phyloP scores from a whole-genome alignment of 2,113 vertebrate genomes.

The Cyanistes caeruleus region DNA sequence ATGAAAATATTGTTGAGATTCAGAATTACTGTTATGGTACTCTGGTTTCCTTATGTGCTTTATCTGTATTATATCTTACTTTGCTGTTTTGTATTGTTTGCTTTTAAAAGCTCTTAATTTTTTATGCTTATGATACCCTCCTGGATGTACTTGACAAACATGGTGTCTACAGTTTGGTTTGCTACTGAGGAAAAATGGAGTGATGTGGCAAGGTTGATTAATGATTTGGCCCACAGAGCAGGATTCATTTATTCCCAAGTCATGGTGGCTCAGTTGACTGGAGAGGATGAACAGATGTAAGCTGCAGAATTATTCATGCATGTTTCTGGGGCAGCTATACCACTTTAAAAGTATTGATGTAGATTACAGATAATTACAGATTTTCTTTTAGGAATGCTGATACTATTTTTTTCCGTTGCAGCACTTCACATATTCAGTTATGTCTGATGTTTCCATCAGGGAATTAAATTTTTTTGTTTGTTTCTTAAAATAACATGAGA shows the following conservation, averaged over 20 bases:
- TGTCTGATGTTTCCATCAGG: neutral
- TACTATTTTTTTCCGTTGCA: neutral
- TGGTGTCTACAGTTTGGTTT: neutral
- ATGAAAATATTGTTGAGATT: neutral
- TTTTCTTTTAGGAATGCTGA: conserved; percentile 44
- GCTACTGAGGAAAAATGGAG: neutral
- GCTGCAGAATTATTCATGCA: conserved; percentile 28
- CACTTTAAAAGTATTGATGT: conserved; percentile 47
- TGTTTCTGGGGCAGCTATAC: conserved; percentile 35
- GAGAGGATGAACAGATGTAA: conserved; percentile 61
- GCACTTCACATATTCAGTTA: neutral
- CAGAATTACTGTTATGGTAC: neutral
- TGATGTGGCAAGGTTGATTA: neutral
- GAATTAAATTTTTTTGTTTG: neutral
- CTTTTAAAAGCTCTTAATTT: neutral
- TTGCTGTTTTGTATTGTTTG: neutral
- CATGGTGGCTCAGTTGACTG: neutral
- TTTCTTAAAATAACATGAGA: neutral
- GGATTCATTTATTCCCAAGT: conserved; percentile 53
- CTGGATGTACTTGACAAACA: neutral
- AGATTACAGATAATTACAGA: conserved; percentile 41
- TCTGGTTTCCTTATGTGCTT: neutral
- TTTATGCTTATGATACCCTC: neutral
- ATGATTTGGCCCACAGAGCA: neutral
- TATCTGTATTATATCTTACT: neutral